Percentiles rank a stretch among this genome's conserved stretches.
Evolutionary conservation across 2,113 vertebrate genomes (phyloP).

Genomic region (Uria lomvia): DNA sequence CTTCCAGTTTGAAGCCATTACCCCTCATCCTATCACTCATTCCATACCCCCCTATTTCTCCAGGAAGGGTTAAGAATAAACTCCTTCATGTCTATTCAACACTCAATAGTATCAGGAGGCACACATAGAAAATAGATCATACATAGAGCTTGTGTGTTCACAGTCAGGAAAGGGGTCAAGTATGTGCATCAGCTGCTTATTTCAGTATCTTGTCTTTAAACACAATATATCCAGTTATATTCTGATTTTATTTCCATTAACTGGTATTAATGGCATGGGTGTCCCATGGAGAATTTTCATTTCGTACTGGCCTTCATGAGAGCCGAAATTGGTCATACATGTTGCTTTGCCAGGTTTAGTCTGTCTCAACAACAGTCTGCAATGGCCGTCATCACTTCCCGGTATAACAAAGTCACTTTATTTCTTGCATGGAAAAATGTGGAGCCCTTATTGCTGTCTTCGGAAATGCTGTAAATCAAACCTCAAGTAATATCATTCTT

Average conservation of each 20-base stretch:
- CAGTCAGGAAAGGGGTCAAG: not conserved
- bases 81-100: not conserved
- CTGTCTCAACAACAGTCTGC: not conserved
- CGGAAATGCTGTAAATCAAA: not conserved
- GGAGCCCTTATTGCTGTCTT: not conserved
- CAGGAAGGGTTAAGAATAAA: not conserved
- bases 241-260: not conserved
- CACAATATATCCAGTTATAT: not conserved
- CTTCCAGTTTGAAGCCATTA: not conserved
- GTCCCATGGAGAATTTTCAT: not conserved
- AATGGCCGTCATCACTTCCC: not conserved
- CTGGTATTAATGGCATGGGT: not conserved
- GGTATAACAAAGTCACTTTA: not conserved
- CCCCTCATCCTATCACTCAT: not conserved
- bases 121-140: rapidly evolving
- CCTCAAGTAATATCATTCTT: not conserved
- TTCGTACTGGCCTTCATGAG: not conserved
- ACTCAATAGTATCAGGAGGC: not conserved
- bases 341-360: not conserved
- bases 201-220: not conserved
- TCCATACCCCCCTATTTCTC: not conserved
- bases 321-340: not conserved
- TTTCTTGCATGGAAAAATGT: not conserved
- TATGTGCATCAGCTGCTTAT: not conserved
- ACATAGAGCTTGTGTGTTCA: not conserved